A percentile compares a stretch with the other conserved stretches of the same genome.
Evolutionary conservation across 2,113 vertebrate genomes (phyloP).

Genomic region (Rhabdomys dilectus): DNA sequence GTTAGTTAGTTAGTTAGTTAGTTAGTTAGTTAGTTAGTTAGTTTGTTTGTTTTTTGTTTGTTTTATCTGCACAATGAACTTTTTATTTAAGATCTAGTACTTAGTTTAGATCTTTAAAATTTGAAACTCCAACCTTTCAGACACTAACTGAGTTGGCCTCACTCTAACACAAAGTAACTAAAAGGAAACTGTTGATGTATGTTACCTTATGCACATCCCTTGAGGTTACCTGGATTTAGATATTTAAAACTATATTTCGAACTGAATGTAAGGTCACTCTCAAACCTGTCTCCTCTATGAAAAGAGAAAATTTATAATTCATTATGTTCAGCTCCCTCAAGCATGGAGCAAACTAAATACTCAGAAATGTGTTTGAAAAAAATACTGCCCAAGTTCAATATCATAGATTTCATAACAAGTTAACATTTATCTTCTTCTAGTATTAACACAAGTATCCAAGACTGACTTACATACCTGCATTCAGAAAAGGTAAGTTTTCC

Average conservation of each 20-base stretch:
- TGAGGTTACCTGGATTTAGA: not conserved
- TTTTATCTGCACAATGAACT: not conserved
- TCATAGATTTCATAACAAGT: not conserved
- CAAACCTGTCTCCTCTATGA: not conserved
- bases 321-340: not conserved
- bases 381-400: not conserved
- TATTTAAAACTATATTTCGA: not conserved
- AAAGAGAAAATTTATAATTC: not conserved
- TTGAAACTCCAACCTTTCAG: not conserved
- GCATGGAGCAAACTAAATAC: not conserved
- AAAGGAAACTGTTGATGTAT: not conserved
- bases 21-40: no score
- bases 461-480: conserved; percentile 88
- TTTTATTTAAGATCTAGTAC: not conserved
- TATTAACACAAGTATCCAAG: not conserved
- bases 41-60: not conserved
- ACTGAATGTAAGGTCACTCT: not conserved
- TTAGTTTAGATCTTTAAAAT: not conserved
- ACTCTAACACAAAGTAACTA: not conserved
- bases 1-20: no score
- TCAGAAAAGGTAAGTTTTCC: conserved; percentile 92
- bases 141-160: not conserved
- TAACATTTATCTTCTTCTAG: not conserved
- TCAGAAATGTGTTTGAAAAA: not conserved
- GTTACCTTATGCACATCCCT: not conserved